Evolutionary conservation across 2,888 invertebrate species (phyloP).

Genomic region (Lasius platythorax): DNA sequence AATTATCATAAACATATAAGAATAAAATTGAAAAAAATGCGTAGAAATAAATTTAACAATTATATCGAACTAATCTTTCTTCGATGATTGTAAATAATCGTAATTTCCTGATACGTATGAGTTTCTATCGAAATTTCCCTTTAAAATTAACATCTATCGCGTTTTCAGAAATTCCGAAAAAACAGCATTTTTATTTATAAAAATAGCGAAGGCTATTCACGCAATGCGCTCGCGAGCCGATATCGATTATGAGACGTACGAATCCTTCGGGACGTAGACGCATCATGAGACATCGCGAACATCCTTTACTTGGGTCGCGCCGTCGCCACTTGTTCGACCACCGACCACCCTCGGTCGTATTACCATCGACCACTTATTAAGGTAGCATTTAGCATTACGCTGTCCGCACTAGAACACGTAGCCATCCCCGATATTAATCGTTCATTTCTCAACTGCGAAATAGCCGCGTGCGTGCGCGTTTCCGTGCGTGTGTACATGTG

Average conservation of each 20-base stretch:
- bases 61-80: not conserved
- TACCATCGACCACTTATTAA: slow-evolving; percentile 13
- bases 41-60: not conserved
- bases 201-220: not conserved
- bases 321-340: slow-evolving; percentile 31
- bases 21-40: not conserved
- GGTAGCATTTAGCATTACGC: slow-evolving; percentile 42
- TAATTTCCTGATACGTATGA: not conserved
- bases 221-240: not conserved
- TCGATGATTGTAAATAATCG: not conserved
- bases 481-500: not conserved
- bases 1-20: not conserved
- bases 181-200: not conserved
- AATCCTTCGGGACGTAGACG: slow-evolving; percentile 44
- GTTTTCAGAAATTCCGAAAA: not conserved
- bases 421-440: slow-evolving; percentile 44
- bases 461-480: not conserved
- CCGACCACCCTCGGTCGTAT: not conserved
- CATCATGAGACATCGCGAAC: slow-evolving; percentile 7
- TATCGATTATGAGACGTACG: slow-evolving; percentile 27
- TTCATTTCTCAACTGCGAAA: not conserved
- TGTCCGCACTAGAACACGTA: slow-evolving; percentile 1
- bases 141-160: not conserved
- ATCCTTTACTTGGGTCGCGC: not conserved
- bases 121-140: not conserved